A percentile compares a stretch with the other conserved stretches of the same genome.
Conservation (phyloP, 2,888 invertebrate genomes). For the Cheiracanthium punctorium region DNA sequence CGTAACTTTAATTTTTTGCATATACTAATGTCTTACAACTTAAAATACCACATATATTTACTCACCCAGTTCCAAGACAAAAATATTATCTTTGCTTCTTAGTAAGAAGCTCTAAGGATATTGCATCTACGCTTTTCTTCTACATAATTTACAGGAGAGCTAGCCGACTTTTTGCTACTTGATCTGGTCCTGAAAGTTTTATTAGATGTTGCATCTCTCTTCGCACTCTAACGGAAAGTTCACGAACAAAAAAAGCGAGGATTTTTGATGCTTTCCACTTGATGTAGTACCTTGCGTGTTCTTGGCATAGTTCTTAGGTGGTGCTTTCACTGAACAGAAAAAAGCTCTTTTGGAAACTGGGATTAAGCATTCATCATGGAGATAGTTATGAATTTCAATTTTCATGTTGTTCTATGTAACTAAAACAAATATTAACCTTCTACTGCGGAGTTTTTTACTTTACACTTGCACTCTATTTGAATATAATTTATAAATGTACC, state of each 20-base stretch:
- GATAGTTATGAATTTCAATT: too few species aligned
- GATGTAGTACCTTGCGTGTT: conserved; percentile 8
- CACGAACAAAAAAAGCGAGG: not conserved
- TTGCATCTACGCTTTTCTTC: not conserved
- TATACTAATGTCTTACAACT: too few species aligned
- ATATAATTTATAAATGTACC: too few species aligned
- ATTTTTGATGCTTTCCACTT: not conserved
- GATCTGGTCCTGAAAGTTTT: conserved; percentile 52
- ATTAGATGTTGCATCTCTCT: conserved; percentile 19
- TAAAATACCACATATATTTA: too few species aligned
- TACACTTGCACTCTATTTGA: too few species aligned
- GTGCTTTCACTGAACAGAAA: not conserved
- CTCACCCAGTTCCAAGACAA: too few species aligned
- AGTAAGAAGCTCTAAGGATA: not conserved
- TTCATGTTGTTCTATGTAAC: too few species aligned
- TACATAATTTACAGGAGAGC: conserved; percentile 50
- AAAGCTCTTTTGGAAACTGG: not conserved
- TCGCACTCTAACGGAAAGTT: not conserved
- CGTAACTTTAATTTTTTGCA: too few species aligned
- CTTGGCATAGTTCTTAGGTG: not conserved
- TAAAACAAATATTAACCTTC: too few species aligned
- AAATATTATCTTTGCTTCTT: not conserved
- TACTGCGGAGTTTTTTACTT: too few species aligned
- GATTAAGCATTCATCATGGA: too few species aligned
- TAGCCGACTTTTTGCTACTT: conserved; percentile 24